A percentile compares a stretch with the other conserved stretches of the same genome.
phyloP scores from a whole-genome alignment of 2,888 invertebrate genomes.

The Thecocarcelia acutangulata region DNA sequence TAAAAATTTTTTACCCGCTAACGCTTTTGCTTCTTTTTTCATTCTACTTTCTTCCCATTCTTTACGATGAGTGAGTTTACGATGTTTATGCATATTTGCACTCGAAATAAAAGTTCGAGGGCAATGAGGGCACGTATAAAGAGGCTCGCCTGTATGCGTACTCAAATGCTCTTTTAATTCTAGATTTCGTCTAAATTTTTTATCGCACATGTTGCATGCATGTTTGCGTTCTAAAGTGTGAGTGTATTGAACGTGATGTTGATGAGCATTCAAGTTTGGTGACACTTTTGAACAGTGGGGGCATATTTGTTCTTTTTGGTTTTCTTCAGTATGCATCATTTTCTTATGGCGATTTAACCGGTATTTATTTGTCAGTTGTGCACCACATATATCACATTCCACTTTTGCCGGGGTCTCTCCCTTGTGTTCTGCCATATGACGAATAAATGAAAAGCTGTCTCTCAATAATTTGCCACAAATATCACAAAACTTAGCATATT shows the following conservation, averaged over 20 bases:
- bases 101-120: constrained; percentile 47
- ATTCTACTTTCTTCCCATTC: constrained; percentile 52
- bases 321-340: constrained; percentile 76
- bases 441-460: constrained; percentile 75
- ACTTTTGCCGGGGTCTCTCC: constrained; percentile 74
- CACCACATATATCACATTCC: constrained; percentile 78
- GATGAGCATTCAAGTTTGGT: constrained; percentile 75
- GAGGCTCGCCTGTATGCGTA: constrained; percentile 50
- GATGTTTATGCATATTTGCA: constrained; percentile 60
- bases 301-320: constrained; percentile 75
- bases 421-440: constrained; percentile 77
- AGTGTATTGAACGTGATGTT: constrained; percentile 76
- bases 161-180: constrained; percentile 57
- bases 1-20: constrained; percentile 44
- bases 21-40: constrained; percentile 39
- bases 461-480: constrained; percentile 78
- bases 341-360: constrained; percentile 78
- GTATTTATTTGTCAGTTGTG: constrained; percentile 76
- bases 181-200: constrained; percentile 77
- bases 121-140: constrained; percentile 55
- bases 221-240: constrained; percentile 76
- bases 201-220: constrained; percentile 78
- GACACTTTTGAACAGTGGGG: constrained; percentile 76
- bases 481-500: constrained; percentile 78
- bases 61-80: constrained; percentile 47